A percentile compares a stretch with the other conserved stretches of the same genome.
phyloP scores from a whole-genome alignment of 2,888 invertebrate species.

The Tetragonula carbonaria region DNA sequence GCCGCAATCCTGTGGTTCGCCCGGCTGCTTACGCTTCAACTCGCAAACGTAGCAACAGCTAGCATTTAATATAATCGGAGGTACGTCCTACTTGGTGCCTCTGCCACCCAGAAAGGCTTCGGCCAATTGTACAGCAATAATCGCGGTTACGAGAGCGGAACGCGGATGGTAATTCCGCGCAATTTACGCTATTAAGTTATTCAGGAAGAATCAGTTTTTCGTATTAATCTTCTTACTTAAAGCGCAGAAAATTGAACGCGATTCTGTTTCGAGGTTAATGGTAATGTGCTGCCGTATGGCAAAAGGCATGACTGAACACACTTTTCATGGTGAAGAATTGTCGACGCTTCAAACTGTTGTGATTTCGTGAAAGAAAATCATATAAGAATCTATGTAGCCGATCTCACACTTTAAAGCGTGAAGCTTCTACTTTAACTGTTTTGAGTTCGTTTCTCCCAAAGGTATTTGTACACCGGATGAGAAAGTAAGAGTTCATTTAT shows the following conservation, averaged over 20 bases:
- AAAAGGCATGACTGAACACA: no score
- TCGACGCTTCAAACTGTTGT: no score
- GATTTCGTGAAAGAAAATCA: no score
- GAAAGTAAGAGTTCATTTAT: no score
- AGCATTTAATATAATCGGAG: slow-evolving; percentile 27
- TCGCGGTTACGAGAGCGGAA: background rate
- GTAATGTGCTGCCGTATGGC: background rate
- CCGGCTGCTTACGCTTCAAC: slow-evolving; percentile 25
- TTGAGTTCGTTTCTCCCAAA: no score
- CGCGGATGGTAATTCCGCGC: slow-evolving; percentile 9
- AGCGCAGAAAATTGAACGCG: background rate
- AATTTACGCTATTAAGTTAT: slow-evolving; percentile 1
- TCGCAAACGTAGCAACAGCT: slow-evolving; percentile 12
- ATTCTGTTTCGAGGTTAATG: background rate
- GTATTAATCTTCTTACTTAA: background rate
- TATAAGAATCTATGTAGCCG: no score
- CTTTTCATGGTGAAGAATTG: no score
- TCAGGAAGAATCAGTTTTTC: slow-evolving; percentile 7
- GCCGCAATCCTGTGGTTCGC: slow-evolving; percentile 32
- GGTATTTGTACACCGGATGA: no score
- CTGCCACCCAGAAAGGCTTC: background rate
- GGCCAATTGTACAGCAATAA: background rate
- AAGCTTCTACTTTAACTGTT: no score
- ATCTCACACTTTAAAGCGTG: no score
- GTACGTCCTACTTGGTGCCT: background rate